These are phyloP conservation scores for Suricata suricatta DNA, from an alignment of 2,113 vertebrate genomes.

Conservation along the genomic window DNA sequence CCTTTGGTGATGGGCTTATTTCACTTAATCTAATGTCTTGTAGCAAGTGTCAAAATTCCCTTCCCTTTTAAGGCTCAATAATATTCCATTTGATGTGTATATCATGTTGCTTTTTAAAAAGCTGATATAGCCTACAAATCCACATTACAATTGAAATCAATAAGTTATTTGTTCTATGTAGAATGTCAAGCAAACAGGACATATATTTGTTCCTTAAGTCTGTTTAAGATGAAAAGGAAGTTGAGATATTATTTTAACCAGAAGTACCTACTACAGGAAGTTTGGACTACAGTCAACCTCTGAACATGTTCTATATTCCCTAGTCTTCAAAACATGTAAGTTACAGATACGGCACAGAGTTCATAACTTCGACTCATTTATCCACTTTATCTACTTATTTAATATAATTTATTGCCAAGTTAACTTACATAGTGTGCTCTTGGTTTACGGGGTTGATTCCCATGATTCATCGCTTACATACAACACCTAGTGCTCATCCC, in stretches of 20 bases:
- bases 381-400: neutral
- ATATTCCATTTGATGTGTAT: neutral
- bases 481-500: too few species aligned
- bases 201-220: neutral
- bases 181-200: neutral
- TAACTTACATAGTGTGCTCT: too few species aligned
- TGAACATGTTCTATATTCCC: constrained; percentile 9
- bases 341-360: neutral
- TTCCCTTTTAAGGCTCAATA: constrained; percentile 3
- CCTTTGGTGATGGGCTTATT: neutral
- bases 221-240: constrained; percentile 32
- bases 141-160: constrained; percentile 3
- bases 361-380: neutral
- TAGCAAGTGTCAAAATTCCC: neutral
- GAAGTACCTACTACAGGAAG: neutral
- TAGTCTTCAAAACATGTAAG: neutral
- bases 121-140: constrained; percentile 1
- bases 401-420: too few species aligned
- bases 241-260: neutral
- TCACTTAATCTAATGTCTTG: neutral
- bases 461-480: too few species aligned
- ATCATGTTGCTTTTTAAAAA: neutral
- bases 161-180: neutral
- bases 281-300: neutral
- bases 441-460: too few species aligned